Conservation (phyloP, 2,888 invertebrate species). For the Tenthredo distinguenda region DNA sequence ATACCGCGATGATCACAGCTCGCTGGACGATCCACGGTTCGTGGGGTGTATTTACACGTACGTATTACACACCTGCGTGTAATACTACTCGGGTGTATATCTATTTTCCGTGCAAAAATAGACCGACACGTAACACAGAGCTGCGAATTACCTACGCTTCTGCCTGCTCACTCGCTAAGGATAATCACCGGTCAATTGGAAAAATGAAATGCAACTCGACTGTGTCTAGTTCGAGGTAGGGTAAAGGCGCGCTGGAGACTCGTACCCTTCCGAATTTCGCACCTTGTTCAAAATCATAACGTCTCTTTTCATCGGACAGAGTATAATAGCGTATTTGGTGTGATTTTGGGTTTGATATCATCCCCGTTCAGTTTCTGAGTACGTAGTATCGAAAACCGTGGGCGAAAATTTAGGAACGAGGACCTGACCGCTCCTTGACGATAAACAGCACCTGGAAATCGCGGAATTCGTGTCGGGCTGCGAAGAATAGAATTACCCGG, state of each 20-base stretch:
- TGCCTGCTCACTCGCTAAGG: slow-evolving; percentile 44
- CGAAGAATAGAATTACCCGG: slow-evolving; percentile 62
- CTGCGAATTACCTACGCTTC: slow-evolving; percentile 60
- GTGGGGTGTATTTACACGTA: slow-evolving; percentile 37
- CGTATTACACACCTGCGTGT: slow-evolving; percentile 45
- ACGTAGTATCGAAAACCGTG: not conserved
- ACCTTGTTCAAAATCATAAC: not conserved
- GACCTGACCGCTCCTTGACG: slow-evolving; percentile 21
- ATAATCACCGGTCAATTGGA: slow-evolving; percentile 61
- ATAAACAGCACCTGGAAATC: slow-evolving; percentile 34
- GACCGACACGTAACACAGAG: slow-evolving; percentile 55
- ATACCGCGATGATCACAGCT: slow-evolving; percentile 18
- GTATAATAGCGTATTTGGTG: not conserved
- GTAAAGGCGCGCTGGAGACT: slow-evolving; percentile 73
- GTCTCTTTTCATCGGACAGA: not conserved
- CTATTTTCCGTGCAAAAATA: slow-evolving; percentile 71
- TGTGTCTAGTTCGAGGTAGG: slow-evolving; percentile 9
- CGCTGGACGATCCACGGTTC: not conserved
- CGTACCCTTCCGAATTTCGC: slow-evolving; percentile 77
- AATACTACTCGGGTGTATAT: not conserved
- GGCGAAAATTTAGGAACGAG: not conserved
- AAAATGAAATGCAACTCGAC: slow-evolving; percentile 37
- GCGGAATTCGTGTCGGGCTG: slow-evolving; percentile 20
- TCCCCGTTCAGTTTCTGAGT: not conserved
- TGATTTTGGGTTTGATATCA: not conserved